phyloP scores from a whole-genome alignment of 2,797 vertebrate species.

The Bryconaethiops microstoma region DNA sequence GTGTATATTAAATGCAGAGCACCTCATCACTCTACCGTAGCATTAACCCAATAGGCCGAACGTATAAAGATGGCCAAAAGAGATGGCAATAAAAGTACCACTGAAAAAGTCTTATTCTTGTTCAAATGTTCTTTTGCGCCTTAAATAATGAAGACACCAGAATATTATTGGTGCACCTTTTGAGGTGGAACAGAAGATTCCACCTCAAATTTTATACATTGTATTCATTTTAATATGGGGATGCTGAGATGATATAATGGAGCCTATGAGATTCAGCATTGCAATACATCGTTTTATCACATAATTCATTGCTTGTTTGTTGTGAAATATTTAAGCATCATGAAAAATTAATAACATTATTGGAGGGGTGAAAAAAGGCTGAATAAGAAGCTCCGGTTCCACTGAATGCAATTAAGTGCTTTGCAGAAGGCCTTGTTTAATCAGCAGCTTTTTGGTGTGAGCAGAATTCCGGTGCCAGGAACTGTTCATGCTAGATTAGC shows the following conservation, averaged over 20 bases:
- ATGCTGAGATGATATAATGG: too few species aligned
- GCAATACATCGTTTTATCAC: not conserved
- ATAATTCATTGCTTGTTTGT: not conserved
- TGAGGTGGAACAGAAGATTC: too few species aligned
- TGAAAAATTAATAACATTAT: not conserved
- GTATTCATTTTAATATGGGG: too few species aligned
- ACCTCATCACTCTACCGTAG: not conserved
- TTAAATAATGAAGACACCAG: too few species aligned
- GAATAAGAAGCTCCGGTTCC: not conserved
- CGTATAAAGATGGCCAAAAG: not conserved
- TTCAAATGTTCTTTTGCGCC: too few species aligned
- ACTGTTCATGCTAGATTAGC: slow-evolving; percentile 12
- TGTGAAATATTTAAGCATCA: not conserved
- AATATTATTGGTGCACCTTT: too few species aligned
- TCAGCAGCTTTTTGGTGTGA: not conserved
- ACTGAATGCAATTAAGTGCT: not conserved
- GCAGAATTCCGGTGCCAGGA: slow-evolving; percentile 12
- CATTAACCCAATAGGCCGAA: not conserved
- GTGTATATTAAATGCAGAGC: not conserved
- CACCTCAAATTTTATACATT: too few species aligned
- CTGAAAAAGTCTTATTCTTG: too few species aligned
- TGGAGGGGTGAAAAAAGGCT: not conserved
- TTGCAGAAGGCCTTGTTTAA: slow-evolving; percentile 8
- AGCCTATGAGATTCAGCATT: not conserved
- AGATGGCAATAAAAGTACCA: too few species aligned